Base-by-base conservation (phyloP, 2,888 invertebrate genomes). In the Acrobasis consociella region DNA sequence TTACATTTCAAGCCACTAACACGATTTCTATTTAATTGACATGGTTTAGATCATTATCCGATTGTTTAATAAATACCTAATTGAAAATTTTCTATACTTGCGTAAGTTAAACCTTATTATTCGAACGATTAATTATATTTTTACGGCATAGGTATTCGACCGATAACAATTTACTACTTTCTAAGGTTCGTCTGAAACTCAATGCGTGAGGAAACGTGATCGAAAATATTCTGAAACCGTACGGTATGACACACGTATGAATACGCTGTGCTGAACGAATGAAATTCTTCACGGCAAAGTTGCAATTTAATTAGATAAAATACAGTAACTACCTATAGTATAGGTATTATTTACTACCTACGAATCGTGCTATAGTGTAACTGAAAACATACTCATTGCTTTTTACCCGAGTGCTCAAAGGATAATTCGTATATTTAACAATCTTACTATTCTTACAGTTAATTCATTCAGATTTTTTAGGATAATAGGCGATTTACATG, bases 111-210 rank as follows among this genome's bases (percentile, higher is more conserved):
- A 5, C 22, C 15, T 50, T 15, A 42, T 13, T 55, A 60, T 46
- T 31, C 60, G 17, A 51, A 11, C 49, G 22, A 37, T 17, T 56
- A 42, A 56, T 56, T 56, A 15, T 50, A 60, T 37, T 51, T 58
- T 59, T 38, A 59, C 50, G 49, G 59, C 49, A 17, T 56, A 56
- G 56, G 56, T 59, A 49, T 64, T 59, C 50, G 53, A 39, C 51
- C 53, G 62, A 50, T 65, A 63, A 59, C 37, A 46, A 59, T 63
- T 63, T 49, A 62, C 58, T 62, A 38, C 60, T 51, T 64, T 49
- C 49, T 22, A 60, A 31, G 60, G 49, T 50, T 56, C 50, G 49
- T 38, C 13, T 17, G 51, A 51, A 42, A 15, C 52, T 31, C 16
- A 42, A 56, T 56, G 56, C 22, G 56, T 46, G 16, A 17, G 13